A percentile compares a stretch with the other conserved stretches of the same genome.
These are phyloP conservation scores for Sebastes umbrosus DNA, from an alignment of 2,797 vertebrate genomes.

Conservation along the genomic window DNA sequence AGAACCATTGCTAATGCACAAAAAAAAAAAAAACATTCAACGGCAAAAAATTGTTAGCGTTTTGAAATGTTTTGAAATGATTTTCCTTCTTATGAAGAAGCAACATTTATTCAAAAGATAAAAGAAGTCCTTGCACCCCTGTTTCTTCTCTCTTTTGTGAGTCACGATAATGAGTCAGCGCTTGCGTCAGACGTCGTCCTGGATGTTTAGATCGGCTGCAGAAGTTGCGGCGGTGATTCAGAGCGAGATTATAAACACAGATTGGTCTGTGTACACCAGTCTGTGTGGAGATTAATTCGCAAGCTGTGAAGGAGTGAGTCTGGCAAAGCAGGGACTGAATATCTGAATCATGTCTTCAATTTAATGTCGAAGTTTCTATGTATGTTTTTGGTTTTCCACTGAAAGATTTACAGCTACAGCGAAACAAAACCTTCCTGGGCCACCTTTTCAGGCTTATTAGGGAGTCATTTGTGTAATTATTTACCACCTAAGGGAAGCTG, in stretches of 20 bases:
- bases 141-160: not conserved
- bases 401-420: not conserved
- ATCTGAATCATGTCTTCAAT: not conserved
- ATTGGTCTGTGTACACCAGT: slow-evolving; percentile 30
- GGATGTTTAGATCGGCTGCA: slow-evolving; percentile 43
- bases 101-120: slow-evolving; percentile 10
- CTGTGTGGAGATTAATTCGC: slow-evolving; percentile 33
- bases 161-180: slow-evolving; percentile 29
- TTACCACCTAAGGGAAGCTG: not conserved
- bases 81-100: slow-evolving; percentile 7
- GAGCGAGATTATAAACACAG: slow-evolving; percentile 51
- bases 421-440: not conserved
- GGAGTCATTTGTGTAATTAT: not conserved
- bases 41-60: not conserved
- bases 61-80: not conserved
- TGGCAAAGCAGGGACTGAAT: no score
- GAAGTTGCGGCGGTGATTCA: slow-evolving; percentile 33
- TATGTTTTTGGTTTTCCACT: not conserved
- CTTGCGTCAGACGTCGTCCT: slow-evolving; percentile 18
- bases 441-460: not conserved
- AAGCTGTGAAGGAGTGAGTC: not conserved
- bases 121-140: slow-evolving; percentile 14
- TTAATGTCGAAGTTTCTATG: not conserved
- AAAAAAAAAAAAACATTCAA: slow-evolving; percentile 32
- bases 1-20: not conserved